Evolutionary conservation across 1,140 invertebrate genomes (phyloP), one percentile per base, ranked within the genome.

Genomic region (Trachelipus rathkii): DNA sequence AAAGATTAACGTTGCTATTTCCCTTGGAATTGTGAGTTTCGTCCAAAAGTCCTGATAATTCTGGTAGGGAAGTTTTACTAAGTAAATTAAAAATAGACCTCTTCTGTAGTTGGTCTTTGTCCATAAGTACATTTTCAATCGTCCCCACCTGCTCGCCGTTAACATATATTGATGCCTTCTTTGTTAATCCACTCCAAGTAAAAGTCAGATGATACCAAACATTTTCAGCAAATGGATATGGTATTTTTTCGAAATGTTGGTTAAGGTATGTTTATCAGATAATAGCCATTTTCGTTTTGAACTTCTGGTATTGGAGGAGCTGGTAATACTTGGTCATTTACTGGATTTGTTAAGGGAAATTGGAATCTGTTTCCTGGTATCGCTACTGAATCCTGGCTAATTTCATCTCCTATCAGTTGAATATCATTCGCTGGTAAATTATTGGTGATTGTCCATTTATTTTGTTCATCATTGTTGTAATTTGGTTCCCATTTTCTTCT

Each of bases 11-110:
- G 23, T 79, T 74, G 13, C 75, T 79, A 81, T 77, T 45, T 81
- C 80, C 80, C 80, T 11, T 69, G 44, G 44, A 81, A 75, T 45
- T 79, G 77, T 60, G 80, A 81, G 80, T 79, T 10, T 73, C 71
- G 66, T 81, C 80, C n/a, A n/a, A 33, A 71, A 81, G 78, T 45
- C 77, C 77, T 13, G 80, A 78, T 24, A 81, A 73, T 24, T 78
- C 78, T 24, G 80, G 80, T 3, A 81, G 73, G 4, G 79, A 69
- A 21, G 80, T 75, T 23, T 75, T 75, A 3, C 73, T 53, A n/a
- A n/a, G n/a, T 24, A 75, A 44, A n/a, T n/a, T n/a, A 75, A 15
- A 44, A 75, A 68, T 60, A 75, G 44, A 10, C 73, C 73, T 23
- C 69, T 8, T 44, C 69, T 24, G 24, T 19, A 75, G 73, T 7